Evolutionary conservation across 2,888 invertebrate species (phyloP).

Genomic region (Temnothorax unifasciatus): DNA sequence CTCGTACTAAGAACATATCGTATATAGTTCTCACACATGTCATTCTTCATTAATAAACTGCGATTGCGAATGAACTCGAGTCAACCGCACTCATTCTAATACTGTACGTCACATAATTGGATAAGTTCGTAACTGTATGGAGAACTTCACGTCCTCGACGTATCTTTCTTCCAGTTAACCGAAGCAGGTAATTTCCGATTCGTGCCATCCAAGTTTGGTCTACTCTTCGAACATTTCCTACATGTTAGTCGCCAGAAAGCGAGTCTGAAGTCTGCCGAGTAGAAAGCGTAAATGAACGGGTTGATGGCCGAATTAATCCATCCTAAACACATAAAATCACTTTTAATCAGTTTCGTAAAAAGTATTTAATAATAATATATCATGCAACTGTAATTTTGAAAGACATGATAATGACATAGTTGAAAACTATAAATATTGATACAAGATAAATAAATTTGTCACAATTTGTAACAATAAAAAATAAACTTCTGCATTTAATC

Average conservation of each 20-base stretch:
- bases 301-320: constrained; percentile 97
- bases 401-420: background rate
- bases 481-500: background rate
- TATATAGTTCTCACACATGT: background rate
- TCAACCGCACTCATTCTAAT: constrained; percentile 38
- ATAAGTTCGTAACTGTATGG: constrained; percentile 39
- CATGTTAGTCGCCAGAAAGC: constrained; percentile 95
- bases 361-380: constrained; percentile 14
- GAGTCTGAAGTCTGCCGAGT: constrained; percentile 94
- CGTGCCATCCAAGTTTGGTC: constrained; percentile 82
- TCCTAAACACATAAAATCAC: constrained; percentile 83
- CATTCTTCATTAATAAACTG: background rate
- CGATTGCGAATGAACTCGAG: constrained; percentile 22
- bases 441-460: background rate
- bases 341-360: background rate
- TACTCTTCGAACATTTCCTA: constrained; percentile 88
- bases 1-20: background rate
- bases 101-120: constrained; percentile 23
- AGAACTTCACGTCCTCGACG: constrained; percentile 71
- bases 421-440: background rate
- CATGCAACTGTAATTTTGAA: background rate
- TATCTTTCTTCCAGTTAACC: constrained; percentile 73
- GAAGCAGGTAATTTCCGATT: constrained; percentile 71
- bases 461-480: background rate
- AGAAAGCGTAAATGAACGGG: constrained; percentile 96